Evolutionary conservation across 1,140 invertebrate species (phyloP).

Genomic region (Euwallacea similis): DNA sequence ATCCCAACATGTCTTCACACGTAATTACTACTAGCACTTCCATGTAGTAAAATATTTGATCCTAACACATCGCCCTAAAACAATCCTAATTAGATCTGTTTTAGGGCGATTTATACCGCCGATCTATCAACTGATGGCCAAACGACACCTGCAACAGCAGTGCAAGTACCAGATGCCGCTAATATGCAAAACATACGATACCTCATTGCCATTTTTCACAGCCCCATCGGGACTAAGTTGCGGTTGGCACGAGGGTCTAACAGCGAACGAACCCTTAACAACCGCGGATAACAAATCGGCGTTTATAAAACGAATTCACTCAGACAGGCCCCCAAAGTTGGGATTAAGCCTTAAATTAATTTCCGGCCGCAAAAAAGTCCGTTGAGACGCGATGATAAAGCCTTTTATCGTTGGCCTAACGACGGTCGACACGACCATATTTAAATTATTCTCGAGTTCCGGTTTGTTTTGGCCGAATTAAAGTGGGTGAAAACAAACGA

Average conservation of each 20-base stretch:
- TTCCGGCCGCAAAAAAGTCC: slow-evolving; percentile 24
- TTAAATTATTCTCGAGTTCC: no score
- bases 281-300: background rate
- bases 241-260: background rate
- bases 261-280: background rate
- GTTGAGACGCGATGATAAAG: slow-evolving; percentile 22
- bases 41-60: no score
- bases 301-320: slow-evolving; percentile 27
- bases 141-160: no score
- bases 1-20: no score
- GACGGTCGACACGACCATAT: slow-evolving; percentile 4
- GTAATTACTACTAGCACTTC: no score
- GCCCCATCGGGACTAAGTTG: slow-evolving; percentile 2
- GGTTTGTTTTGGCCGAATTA: no score
- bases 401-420: slow-evolving; percentile 7
- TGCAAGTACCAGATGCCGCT: no score
- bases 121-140: no score
- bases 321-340: slow-evolving; percentile 13
- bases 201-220: slow-evolving; percentile 2
- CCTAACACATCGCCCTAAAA: no score
- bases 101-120: no score
- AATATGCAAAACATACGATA: no score
- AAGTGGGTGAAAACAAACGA: background rate
- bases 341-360: slow-evolving; percentile 27
- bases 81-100: no score